Evolutionary conservation across 2,797 vertebrate genomes (phyloP).

Genomic region (Harpagifer antarcticus): DNA sequence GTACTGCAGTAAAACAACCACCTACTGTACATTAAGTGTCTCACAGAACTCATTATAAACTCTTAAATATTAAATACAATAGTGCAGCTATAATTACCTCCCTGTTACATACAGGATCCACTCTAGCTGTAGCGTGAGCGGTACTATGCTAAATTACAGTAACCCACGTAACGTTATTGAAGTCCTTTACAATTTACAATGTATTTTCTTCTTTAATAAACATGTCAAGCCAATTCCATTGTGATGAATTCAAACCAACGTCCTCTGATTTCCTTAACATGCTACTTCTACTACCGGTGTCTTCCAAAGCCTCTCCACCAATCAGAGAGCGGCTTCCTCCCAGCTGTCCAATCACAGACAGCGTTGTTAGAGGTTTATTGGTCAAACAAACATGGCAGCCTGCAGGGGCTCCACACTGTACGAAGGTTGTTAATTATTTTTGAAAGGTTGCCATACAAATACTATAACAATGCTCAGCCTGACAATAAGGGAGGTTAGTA

Average conservation of each 20-base stretch:
- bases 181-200: background rate
- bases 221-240: rapidly evolving
- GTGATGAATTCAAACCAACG: background rate
- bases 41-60: constrained; percentile 56
- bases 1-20: constrained; percentile 33
- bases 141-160: background rate
- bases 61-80: background rate
- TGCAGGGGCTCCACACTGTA: background rate
- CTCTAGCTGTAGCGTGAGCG: background rate
- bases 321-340: constrained; percentile 59
- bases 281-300: constrained; percentile 12
- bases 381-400: constrained; percentile 87
- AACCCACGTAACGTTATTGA: background rate
- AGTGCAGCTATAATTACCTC: background rate
- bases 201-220: background rate
- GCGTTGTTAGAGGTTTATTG: constrained; percentile 46
- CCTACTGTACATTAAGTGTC: constrained; percentile 33
- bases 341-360: constrained; percentile 78
- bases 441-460: background rate
- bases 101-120: background rate
- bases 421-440: constrained; percentile 55
- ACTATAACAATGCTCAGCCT: constrained; percentile 84
- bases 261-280: background rate
- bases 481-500: constrained; percentile 90
- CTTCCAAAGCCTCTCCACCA: constrained; percentile 46